These are phyloP conservation scores for Asteroscopus sphinx DNA, from an alignment of 2,888 invertebrate genomes.

Conservation along the genomic window DNA sequence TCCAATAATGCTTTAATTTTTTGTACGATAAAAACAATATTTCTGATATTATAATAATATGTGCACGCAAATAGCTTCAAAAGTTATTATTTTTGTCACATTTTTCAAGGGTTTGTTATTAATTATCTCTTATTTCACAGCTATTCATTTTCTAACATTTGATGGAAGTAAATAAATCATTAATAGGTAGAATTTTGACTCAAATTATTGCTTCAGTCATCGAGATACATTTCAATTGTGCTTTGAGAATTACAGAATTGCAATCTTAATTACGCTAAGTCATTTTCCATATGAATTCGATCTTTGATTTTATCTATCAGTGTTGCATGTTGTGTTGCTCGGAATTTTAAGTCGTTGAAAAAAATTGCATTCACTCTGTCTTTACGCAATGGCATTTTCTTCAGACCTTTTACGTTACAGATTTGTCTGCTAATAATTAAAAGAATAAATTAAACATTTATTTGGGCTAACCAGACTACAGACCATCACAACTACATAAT, in stretches of 20 bases:
- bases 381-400: no score
- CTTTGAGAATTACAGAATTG: constrained; percentile 23
- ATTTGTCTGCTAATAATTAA: no score
- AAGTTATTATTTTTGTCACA: constrained; percentile 15
- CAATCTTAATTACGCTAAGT: constrained; percentile 14
- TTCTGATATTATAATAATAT: neutral
- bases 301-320: constrained; percentile 38
- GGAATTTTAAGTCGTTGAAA: constrained; percentile 42
- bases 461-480: no score
- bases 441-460: no score
- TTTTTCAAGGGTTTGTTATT: constrained; percentile 20
- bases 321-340: constrained; percentile 57
- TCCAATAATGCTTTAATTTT: constrained; percentile 40
- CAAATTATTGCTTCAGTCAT: constrained; percentile 39
- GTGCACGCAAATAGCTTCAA: constrained; percentile 51
- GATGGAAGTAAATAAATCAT: constrained; percentile 44
- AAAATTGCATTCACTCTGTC: no score
- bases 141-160: constrained; percentile 28
- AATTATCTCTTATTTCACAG: constrained; percentile 44
- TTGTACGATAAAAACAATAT: neutral
- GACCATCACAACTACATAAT: no score
- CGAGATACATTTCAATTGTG: constrained; percentile 46
- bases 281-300: constrained; percentile 29
- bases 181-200: constrained; percentile 7
- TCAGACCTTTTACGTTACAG: no score